Conservation (phyloP, 1,140 invertebrate species). For the Apis mellifera region Amel_HAv3.1 CM009938.2:6575501-6576000, state of each 20-base stretch:
- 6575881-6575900: constrained; percentile 91
- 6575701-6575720: constrained; percentile 97
- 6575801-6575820: constrained; percentile 89
- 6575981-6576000: constrained; percentile 97
- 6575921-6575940: constrained; percentile 92
- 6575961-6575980: constrained; percentile 97
- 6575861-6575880: constrained; percentile 94
- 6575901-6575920: constrained; percentile 96
- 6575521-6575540: constrained; percentile 28
- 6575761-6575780: constrained; percentile 91
- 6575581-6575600: neutral
- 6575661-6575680: constrained; percentile 71
- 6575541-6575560: constrained; percentile 18
- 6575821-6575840: constrained; percentile 96
- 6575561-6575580: constrained; percentile 2
- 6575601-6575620: neutral
- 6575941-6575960: constrained; percentile 96
- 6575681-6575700: constrained; percentile 88
- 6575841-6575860: constrained; percentile 94
- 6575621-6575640: neutral
- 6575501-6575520: constrained; percentile 21
- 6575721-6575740: constrained; percentile 92
- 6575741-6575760: constrained; percentile 91
- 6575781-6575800: constrained; percentile 86
- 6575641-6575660: neutral